Conservation (phyloP, 2,113 vertebrate genomes). For the Tauraco erythrolophus region DNA sequence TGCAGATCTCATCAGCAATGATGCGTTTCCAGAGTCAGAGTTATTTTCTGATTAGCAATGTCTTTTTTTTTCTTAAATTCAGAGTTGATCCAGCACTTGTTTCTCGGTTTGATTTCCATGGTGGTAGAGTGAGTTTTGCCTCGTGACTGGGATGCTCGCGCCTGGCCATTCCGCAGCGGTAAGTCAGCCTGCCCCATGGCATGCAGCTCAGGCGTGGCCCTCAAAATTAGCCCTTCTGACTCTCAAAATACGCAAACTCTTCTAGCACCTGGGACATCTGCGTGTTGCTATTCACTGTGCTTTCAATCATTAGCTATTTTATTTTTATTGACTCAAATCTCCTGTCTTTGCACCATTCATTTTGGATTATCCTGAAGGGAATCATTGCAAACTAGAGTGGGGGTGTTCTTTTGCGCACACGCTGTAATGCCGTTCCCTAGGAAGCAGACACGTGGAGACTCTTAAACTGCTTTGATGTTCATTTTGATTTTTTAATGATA, state of each 20-base stretch:
- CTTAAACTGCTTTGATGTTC: neutral
- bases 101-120: neutral
- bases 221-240: neutral
- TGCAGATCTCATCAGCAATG: neutral
- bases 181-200: neutral
- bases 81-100: neutral
- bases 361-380: neutral
- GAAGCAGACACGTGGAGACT: neutral
- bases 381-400: neutral
- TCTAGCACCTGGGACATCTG: neutral
- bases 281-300: neutral
- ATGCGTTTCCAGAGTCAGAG: neutral
- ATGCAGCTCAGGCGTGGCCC: accelerated
- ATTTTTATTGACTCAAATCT: neutral
- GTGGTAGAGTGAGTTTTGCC: neutral
- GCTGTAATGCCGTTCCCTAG: neutral
- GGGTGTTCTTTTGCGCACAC: neutral
- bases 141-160: accelerated
- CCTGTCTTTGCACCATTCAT: neutral
- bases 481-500: neutral
- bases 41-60: neutral
- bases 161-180: neutral
- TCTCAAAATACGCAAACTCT: neutral
- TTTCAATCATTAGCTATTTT: neutral
- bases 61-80: neutral